These are phyloP conservation scores for Dione juno DNA, from an alignment of 2,888 invertebrate genomes.

Conservation along the genomic window DNA sequence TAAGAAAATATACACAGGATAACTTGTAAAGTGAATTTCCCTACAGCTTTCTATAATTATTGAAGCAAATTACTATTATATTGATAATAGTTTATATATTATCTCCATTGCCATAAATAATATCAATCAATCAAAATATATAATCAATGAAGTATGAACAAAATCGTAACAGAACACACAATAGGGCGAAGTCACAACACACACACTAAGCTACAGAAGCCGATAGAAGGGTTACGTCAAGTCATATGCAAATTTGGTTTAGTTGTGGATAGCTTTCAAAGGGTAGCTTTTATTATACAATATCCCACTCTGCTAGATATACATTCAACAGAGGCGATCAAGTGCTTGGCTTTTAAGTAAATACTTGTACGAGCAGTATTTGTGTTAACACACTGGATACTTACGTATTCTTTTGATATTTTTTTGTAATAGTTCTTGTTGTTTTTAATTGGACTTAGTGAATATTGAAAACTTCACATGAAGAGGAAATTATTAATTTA, in stretches of 20 bases:
- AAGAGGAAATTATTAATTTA: too few relatives aligned
- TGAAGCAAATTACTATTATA: constrained; percentile 20
- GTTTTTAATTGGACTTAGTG: not conserved
- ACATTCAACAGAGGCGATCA: constrained; percentile 29
- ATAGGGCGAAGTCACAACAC: constrained; percentile 15
- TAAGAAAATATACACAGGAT: constrained; percentile 29
- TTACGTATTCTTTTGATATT: constrained; percentile 8
- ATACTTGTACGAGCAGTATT: constrained; percentile 15
- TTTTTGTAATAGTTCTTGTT: not conserved
- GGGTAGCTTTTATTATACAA: constrained; percentile 40
- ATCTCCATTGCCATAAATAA: not conserved
- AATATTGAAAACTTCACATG: not conserved
- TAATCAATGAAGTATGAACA: not conserved
- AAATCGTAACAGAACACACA: too few relatives aligned
- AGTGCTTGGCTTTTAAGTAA: constrained; percentile 20
- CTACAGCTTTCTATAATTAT: constrained; percentile 35
- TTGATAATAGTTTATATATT: not conserved
- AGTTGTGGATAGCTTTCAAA: constrained; percentile 38
- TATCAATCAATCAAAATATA: not conserved
- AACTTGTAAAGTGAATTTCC: constrained; percentile 36
- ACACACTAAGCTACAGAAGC: constrained; percentile 23
- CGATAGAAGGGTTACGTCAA: constrained; percentile 38
- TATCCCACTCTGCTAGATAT: constrained; percentile 36
- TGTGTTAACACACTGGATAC: not conserved
- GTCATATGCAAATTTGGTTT: constrained; percentile 43